Evolutionary conservation across 2,888 invertebrate genomes (phyloP).

Genomic region (Leucania comma): DNA sequence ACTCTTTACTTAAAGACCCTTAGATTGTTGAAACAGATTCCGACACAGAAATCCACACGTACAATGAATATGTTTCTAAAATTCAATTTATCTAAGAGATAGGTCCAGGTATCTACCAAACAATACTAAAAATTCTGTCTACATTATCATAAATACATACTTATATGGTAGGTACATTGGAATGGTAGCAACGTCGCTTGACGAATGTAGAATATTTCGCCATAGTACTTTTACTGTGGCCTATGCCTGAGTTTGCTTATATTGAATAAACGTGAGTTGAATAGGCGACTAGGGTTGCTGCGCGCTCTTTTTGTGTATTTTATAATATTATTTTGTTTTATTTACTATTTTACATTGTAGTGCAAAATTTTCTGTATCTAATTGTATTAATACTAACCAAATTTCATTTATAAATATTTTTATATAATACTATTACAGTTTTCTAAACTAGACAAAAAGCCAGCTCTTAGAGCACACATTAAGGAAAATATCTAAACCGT

Average conservation of each 20-base stretch:
- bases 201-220: conserved; percentile 89
- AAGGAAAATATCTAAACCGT: too few species aligned
- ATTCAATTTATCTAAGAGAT: neutral
- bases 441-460: too few species aligned
- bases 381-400: too few species aligned
- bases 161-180: conserved; percentile 63
- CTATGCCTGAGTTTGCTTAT: conserved; percentile 90
- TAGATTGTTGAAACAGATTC: too few species aligned
- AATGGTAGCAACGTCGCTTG: conserved; percentile 78
- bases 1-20: too few species aligned
- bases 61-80: too few species aligned
- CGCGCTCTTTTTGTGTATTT: conserved; percentile 21
- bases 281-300: conserved; percentile 86
- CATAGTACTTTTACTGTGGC: conserved; percentile 87
- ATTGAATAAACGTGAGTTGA: conserved; percentile 91
- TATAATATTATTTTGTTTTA: neutral
- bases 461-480: too few species aligned
- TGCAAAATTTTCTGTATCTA: too few species aligned
- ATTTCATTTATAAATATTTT: too few species aligned
- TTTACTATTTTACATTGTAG: too few species aligned
- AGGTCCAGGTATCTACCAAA: neutral
- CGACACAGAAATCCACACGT: too few species aligned
- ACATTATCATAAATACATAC: neutral
- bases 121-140: neutral
- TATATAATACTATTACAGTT: too few species aligned